Evolutionary conservation across 1,140 invertebrate species (phyloP).

Genomic region (Aphelenchoides fujianensis): DNA sequence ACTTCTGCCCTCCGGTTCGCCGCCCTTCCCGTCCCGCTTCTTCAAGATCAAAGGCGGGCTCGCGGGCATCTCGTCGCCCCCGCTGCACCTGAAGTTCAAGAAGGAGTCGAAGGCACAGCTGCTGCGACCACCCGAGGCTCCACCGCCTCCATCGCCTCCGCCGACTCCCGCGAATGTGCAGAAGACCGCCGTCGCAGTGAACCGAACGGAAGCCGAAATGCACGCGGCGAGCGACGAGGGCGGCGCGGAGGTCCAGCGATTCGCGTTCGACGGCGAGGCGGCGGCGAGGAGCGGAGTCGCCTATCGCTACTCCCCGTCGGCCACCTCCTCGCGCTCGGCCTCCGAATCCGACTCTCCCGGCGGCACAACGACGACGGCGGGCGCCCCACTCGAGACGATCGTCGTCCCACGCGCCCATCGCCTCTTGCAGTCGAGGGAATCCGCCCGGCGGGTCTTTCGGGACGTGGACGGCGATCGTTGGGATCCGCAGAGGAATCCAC

Average conservation of each 20-base stretch:
- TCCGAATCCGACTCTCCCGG: background rate
- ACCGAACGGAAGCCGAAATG: too few species aligned
- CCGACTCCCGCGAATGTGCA: background rate
- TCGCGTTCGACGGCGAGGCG: background rate
- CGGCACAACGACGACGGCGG: background rate
- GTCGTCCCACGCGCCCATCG: slow-evolving; percentile 30
- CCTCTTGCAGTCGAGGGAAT: slow-evolving; percentile 25
- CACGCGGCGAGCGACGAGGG: background rate
- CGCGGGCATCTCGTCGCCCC: background rate
- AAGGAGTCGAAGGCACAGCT: background rate
- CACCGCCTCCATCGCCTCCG: background rate
- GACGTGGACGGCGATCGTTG: slow-evolving; percentile 32
- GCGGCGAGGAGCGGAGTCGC: background rate
- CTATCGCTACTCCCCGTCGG: background rate
- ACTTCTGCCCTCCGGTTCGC: background rate
- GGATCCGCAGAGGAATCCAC: slow-evolving; percentile 28
- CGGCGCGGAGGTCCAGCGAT: background rate
- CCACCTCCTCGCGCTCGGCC: background rate
- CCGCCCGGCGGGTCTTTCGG: slow-evolving; percentile 8
- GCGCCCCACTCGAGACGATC: background rate
- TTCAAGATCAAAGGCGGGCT: background rate
- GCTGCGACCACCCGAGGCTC: background rate
- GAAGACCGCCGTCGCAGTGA: too few species aligned
- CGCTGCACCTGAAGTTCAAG: background rate
- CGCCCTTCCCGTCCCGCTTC: background rate